Base-by-base conservation (phyloP, 1,140 invertebrate species). In the Lasioglossum baleicum region DNA sequence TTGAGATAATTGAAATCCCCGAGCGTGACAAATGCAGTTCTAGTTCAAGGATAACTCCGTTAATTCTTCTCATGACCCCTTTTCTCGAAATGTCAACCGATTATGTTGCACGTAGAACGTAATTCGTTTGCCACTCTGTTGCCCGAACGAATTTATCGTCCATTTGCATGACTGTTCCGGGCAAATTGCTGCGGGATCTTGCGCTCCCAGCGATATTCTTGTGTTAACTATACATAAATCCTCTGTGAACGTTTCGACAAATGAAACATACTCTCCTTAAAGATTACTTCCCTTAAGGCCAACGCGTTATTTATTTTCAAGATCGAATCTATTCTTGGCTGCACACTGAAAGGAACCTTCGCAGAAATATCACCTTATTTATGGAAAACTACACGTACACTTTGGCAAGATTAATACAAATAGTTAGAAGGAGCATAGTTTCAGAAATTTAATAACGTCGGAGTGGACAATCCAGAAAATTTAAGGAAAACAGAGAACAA, bases 41-140 rank as follows among this genome's bases (percentile, higher is more conserved):
- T n/a, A 17, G 7, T 61, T 61, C 40, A 17, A 48, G 51, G 20
- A 7, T 22, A 61, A 44, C 56, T 61, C 31, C 44, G 15, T 44
- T 69, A n/a, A 75, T 75, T 51, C 42, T 42, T 68, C 40, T 35
- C 40, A 51, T 61, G 65, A 68, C 65, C 74, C 20, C 17, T 26
- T 48, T 48, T 58, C 31, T 65, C 35, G 35, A 58, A 17, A 75
- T 22, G n/a, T 48, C 40, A 42, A 35, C 63, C 13, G 63, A 17
- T 65, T 35, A 65, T 42, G 40, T 65, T 13, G 22, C 61, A 35
- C 53, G 26, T 35, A 15, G 42, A 76, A 44, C 53, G 40, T 60
- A 35, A 69, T 22, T 68, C 53, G 31, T 68, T 40, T 48, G 42
- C 44, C 65, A 31, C 22, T 6, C 11, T 10, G 15, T 26, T 3